Evolutionary conservation across 2,888 invertebrate genomes (phyloP).

Genomic region (Ormyrus nitidulus): DNA sequence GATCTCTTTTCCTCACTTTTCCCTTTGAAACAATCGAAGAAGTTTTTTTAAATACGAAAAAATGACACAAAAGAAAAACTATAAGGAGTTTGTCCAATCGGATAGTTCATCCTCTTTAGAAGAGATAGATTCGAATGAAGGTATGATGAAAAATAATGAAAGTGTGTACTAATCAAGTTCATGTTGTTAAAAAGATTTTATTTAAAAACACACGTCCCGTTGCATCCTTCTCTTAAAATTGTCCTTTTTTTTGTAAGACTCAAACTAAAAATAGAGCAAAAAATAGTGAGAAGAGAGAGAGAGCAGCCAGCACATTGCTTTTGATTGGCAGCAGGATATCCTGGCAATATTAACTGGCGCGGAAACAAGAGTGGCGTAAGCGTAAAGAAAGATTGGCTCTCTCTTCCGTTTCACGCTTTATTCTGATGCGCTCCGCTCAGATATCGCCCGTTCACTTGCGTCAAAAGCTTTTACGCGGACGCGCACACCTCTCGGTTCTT

Average conservation of each 20-base stretch:
- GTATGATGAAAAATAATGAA: no score
- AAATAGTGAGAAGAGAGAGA: background rate
- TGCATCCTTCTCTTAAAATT: no score
- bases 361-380: slow-evolving; percentile 57
- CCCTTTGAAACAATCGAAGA: no score
- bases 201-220: no score
- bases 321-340: slow-evolving; percentile 57
- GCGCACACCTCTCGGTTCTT: background rate
- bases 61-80: no score
- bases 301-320: slow-evolving; percentile 15
- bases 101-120: no score
- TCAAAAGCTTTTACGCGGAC: slow-evolving; percentile 42
- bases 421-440: slow-evolving; percentile 28
- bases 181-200: no score
- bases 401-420: slow-evolving; percentile 52
- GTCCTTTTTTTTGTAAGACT: background rate
- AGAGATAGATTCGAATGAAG: no score
- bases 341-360: slow-evolving; percentile 58
- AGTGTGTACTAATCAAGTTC: no score
- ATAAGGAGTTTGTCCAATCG: no score
- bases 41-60: no score
- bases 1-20: no score
- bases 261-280: slow-evolving; percentile 8
- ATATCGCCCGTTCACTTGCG: background rate
- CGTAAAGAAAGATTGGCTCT: slow-evolving; percentile 56